A percentile compares a stretch with the other conserved stretches of the same genome.
Conservation (phyloP, 2,888 invertebrate genomes). For the Agonum fuliginosum region DNA sequence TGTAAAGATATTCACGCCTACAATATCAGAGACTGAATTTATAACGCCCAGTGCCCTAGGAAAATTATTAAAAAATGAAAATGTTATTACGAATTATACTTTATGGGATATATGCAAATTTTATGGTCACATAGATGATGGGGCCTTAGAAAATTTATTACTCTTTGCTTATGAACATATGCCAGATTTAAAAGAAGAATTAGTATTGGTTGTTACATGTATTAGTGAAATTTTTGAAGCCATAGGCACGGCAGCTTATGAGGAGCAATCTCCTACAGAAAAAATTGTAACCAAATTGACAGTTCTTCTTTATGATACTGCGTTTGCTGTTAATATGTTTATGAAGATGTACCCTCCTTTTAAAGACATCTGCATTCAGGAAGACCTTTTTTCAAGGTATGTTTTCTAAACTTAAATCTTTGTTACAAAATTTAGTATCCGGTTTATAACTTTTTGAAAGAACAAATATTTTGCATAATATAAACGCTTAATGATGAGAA, state of each 20-base stretch:
- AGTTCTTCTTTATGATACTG: constrained; percentile 79
- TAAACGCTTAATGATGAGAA: too few species aligned
- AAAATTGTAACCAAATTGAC: constrained; percentile 11
- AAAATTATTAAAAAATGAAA: constrained; percentile 67
- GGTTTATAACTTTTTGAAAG: too few species aligned
- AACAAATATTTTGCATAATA: too few species aligned
- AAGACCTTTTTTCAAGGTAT: constrained; percentile 77
- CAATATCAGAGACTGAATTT: constrained; percentile 78
- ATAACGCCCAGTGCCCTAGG: constrained; percentile 67
- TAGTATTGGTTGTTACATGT: background rate
- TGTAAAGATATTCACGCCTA: constrained; percentile 85
- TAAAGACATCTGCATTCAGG: constrained; percentile 75
- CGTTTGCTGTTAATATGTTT: constrained; percentile 79
- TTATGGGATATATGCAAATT: constrained; percentile 41
- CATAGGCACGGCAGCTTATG: constrained; percentile 50
- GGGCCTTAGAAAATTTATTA: constrained; percentile 4
- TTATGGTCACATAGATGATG: constrained; percentile 49
- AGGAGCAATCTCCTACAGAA: constrained; percentile 32
- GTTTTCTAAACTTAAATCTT: too few species aligned
- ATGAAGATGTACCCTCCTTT: constrained; percentile 80
- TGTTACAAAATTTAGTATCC: too few species aligned
- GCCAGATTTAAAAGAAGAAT: constrained; percentile 34
- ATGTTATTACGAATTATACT: constrained; percentile 57
- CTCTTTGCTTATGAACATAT: constrained; percentile 21
- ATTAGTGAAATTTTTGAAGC: constrained; percentile 50